Conservation (phyloP, 1,140 invertebrate species). For the Antheraea mylitta region DNA sequence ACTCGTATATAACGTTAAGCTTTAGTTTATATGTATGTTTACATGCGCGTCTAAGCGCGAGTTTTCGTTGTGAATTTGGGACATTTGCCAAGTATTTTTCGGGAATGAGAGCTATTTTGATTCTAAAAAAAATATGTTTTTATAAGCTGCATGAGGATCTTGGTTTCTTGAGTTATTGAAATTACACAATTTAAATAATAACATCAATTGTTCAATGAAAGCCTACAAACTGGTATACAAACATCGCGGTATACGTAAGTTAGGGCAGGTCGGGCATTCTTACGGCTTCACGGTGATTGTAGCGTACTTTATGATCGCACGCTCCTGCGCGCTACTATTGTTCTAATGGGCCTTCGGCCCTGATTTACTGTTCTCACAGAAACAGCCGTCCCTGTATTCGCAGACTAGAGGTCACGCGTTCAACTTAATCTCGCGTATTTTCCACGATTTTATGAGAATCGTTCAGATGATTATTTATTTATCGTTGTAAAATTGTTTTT, state of each 20-base stretch:
- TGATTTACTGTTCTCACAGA: slow-evolving; percentile 37
- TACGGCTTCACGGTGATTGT: slow-evolving; percentile 50
- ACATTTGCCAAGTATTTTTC: slow-evolving; percentile 30
- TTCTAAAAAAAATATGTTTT: slow-evolving; percentile 20
- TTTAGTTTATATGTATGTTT: not conserved
- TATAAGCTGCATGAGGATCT: not conserved
- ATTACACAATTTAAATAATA: not conserved
- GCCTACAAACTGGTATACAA: slow-evolving; percentile 23
- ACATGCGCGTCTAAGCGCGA: not conserved
- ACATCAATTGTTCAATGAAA: slow-evolving; percentile 26
- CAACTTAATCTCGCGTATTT: slow-evolving; percentile 56
- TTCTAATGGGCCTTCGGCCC: slow-evolving; percentile 56
- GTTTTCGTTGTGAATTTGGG: slow-evolving; percentile 22
- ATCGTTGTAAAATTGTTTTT: not conserved
- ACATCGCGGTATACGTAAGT: slow-evolving; percentile 31
- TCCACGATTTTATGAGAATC: slow-evolving; percentile 52
- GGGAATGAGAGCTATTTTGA: slow-evolving; percentile 30
- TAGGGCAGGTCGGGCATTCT: slow-evolving; percentile 55
- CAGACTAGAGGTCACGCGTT: slow-evolving; percentile 54
- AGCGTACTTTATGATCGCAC: slow-evolving; percentile 67
- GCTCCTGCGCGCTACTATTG: slow-evolving; percentile 65
- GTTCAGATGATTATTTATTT: slow-evolving; percentile 17
- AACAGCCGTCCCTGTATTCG: slow-evolving; percentile 52
- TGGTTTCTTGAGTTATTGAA: not conserved
- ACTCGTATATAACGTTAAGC: not conserved